Evolutionary conservation across 2,888 invertebrate genomes (phyloP).

Genomic region (Cantharis flavilabris): DNA sequence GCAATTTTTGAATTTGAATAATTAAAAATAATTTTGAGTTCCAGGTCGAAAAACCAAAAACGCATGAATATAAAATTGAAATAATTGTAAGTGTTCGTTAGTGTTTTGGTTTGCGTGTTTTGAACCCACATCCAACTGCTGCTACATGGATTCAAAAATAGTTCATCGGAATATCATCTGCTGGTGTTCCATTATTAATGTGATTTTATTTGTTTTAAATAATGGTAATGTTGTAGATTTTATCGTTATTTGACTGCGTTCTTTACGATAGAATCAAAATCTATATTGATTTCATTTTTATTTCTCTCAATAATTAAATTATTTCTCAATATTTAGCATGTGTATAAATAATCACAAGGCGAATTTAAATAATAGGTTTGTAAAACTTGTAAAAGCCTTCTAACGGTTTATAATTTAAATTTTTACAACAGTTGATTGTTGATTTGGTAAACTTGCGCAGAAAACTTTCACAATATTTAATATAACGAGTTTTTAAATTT

Average conservation of each 20-base stretch:
- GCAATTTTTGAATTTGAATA: not conserved
- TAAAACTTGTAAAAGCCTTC: not conserved
- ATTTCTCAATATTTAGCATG: not conserved
- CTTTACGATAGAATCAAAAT: too few species aligned
- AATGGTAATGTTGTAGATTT: not conserved
- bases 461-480: not conserved
- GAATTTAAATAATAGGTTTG: not conserved
- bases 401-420: not conserved
- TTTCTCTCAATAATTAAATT: not conserved
- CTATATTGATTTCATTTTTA: not conserved
- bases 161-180: not conserved
- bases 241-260: too few species aligned
- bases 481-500: not conserved
- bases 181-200: not conserved
- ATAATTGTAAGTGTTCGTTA: not conserved
- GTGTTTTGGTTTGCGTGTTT: not conserved
- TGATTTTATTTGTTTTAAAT: not conserved
- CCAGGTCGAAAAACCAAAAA: too few species aligned
- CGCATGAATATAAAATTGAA: not conserved
- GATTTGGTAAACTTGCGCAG: not conserved
- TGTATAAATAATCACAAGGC: not conserved
- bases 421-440: not conserved
- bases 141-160: not conserved
- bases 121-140: not conserved
- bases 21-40: not conserved